These are phyloP conservation scores for Etheostoma cragini DNA, from an alignment of 2,113 vertebrate genomes.

Conservation along the genomic window DNA sequence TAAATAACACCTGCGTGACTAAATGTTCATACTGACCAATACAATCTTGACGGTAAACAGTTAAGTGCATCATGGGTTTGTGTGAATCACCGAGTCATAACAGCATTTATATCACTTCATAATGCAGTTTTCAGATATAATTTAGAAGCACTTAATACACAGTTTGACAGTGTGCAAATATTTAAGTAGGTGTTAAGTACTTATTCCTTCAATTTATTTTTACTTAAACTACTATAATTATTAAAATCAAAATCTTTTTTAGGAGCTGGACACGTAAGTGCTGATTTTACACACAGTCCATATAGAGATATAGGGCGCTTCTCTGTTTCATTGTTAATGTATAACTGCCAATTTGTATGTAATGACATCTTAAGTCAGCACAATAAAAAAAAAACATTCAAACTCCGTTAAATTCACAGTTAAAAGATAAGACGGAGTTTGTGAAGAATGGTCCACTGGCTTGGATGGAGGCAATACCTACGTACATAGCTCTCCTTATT, in stretches of 20 bases:
- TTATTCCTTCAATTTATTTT: neutral
- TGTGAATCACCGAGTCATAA: constrained; percentile 23
- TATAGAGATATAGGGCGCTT: neutral
- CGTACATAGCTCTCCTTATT: neutral
- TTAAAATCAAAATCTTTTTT: constrained; percentile 3
- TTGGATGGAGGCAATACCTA: constrained; percentile 10
- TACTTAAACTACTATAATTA: neutral
- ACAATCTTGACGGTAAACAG: neutral
- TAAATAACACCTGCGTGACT: constrained; percentile 5
- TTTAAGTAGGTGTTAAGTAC: neutral
- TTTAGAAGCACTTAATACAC: constrained; percentile 39
- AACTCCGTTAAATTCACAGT: constrained; percentile 12
- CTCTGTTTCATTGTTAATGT: neutral
- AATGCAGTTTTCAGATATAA: neutral
- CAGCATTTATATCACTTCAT: constrained; percentile 9
- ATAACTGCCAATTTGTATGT: neutral
- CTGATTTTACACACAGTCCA: neutral
- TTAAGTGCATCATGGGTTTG: constrained; percentile 21
- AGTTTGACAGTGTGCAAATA: too few species aligned
- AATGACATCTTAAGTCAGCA: neutral
- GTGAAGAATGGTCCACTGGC: constrained; percentile 3
- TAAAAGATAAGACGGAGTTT: constrained; percentile 11
- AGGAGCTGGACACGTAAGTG: neutral
- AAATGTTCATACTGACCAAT: constrained; percentile 8
- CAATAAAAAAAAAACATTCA: neutral